phyloP scores from a whole-genome alignment of 2,888 invertebrate genomes.

The Diarsia brunnea region DNA sequence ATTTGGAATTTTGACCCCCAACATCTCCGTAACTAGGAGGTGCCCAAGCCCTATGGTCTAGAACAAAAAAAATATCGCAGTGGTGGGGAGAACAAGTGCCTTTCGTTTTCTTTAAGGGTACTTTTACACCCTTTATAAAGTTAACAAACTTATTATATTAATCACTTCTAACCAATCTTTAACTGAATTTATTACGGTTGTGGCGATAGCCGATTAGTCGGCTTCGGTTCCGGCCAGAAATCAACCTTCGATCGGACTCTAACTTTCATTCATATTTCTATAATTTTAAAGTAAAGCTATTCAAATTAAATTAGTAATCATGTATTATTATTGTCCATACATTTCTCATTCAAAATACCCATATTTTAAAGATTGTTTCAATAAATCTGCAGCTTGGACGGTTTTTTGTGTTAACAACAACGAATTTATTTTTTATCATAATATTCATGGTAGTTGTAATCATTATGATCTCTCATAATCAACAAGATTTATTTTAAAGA shows the following conservation, averaged over 20 bases:
- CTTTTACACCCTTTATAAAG: too few relatives aligned
- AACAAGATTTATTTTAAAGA: not conserved
- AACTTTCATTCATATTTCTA: not conserved
- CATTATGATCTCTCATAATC: not conserved
- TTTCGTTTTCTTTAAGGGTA: too few relatives aligned
- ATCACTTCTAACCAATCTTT: not conserved
- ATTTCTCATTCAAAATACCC: not conserved
- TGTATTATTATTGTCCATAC: conserved; percentile 1
- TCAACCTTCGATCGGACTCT: not conserved
- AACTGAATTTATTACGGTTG: not conserved
- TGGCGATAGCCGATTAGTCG: not conserved
- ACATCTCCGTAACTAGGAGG: too few relatives aligned
- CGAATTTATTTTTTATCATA: conserved; percentile 32
- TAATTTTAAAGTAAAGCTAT: not conserved
- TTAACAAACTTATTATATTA: not conserved
- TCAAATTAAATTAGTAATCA: conserved; percentile 1
- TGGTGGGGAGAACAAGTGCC: too few relatives aligned
- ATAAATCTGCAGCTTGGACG: conserved; percentile 1
- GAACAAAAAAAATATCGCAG: too few relatives aligned
- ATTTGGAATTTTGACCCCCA: too few relatives aligned
- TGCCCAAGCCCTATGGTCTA: too few relatives aligned
- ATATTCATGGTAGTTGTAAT: not conserved
- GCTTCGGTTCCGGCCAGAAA: not conserved
- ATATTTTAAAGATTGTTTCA: not conserved
- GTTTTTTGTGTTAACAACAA: conserved; percentile 19